Evolutionary conservation across 2,888 invertebrate genomes (phyloP).

Genomic region (Phlogophora meticulosa): DNA sequence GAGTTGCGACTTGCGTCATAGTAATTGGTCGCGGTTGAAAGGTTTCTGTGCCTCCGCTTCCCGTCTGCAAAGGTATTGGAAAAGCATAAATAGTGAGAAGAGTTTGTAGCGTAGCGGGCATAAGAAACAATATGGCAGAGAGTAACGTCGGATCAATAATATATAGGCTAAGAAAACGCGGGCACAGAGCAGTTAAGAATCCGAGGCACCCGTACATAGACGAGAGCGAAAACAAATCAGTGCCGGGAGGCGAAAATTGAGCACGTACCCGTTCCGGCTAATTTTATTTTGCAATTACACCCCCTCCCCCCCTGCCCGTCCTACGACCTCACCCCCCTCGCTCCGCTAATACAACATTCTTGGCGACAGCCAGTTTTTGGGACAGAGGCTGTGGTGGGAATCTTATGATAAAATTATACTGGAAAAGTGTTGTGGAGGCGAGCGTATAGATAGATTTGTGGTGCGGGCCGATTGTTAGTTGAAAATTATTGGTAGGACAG

Average conservation of each 20-base stretch:
- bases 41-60: constrained; percentile 17
- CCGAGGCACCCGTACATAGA: constrained; percentile 78
- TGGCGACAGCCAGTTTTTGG: constrained; percentile 84
- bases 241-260: constrained; percentile 90
- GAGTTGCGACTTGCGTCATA: constrained; percentile 50
- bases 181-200: constrained; percentile 77
- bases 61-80: constrained; percentile 37
- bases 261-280: constrained; percentile 91
- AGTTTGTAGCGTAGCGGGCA: constrained; percentile 62
- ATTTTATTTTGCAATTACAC: constrained; percentile 92
- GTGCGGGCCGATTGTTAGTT: constrained; percentile 7
- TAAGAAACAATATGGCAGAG: constrained; percentile 83
- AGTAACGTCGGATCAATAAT: constrained; percentile 86
- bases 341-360: constrained; percentile 89
- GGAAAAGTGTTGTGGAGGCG: constrained; percentile 54
- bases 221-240: constrained; percentile 90
- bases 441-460: constrained; percentile 43
- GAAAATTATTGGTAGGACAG: constrained; percentile 1
- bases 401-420: constrained; percentile 61
- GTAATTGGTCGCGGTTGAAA: constrained; percentile 55
- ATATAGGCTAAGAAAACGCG: constrained; percentile 88
- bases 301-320: constrained; percentile 73
- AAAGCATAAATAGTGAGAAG: constrained; percentile 39
- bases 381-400: constrained; percentile 72
- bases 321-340: constrained; percentile 70